phyloP scores from a whole-genome alignment of 2,113 vertebrate genomes.

The Sturnus vulgaris region DNA sequence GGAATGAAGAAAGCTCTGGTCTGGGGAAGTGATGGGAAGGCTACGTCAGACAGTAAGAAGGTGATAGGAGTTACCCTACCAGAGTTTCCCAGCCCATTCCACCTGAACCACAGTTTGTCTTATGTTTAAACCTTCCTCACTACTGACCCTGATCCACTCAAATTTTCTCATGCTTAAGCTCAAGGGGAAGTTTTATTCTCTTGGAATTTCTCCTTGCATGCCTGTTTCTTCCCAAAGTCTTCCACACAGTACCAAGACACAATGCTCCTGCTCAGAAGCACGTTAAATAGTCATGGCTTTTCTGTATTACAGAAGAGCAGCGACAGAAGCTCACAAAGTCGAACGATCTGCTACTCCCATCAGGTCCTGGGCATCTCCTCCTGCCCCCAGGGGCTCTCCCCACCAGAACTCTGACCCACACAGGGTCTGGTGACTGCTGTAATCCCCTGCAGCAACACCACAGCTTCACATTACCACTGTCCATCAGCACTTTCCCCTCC shows the following conservation, averaged over 20 bases:
- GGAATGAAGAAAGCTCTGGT: not conserved
- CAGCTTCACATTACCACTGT: not conserved
- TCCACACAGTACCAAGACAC: not conserved
- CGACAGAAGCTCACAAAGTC: not conserved
- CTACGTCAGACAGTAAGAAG: fast-evolving
- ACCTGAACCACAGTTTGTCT: not conserved
- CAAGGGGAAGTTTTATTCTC: not conserved
- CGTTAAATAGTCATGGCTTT: not conserved
- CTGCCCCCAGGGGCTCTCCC: not conserved
- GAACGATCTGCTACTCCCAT: not conserved
- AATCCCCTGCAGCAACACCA: not conserved
- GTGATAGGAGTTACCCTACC: not conserved
- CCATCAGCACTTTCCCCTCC: not conserved
- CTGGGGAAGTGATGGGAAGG: not conserved
- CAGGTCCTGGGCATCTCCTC: not conserved
- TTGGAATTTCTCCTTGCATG: not conserved
- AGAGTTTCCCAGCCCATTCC: not conserved
- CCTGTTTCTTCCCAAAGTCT: not conserved
- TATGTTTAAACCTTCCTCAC: fast-evolving
- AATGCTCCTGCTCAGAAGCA: not conserved
- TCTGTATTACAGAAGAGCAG: not conserved
- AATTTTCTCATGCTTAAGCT: not conserved
- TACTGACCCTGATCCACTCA: not conserved
- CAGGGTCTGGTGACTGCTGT: not conserved
- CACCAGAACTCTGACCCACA: not conserved